Evolutionary conservation across 1,140 invertebrate genomes (phyloP).

Genomic region (Archegozetes longisetosus): DNA sequence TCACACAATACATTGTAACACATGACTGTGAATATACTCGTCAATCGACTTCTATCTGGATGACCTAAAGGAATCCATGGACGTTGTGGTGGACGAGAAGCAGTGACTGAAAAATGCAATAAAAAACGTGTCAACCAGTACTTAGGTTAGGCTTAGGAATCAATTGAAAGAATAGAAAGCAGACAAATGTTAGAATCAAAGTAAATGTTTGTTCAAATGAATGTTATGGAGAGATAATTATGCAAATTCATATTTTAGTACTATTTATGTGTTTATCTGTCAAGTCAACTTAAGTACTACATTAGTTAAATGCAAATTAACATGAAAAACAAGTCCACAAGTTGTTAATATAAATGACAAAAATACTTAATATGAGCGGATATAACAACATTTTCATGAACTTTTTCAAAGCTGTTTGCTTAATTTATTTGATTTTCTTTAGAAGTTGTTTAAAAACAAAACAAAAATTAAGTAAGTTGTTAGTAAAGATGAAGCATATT

Average conservation of each 20-base stretch:
- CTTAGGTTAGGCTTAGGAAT: too few species aligned
- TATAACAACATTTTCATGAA: neutral
- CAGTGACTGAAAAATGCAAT: constrained; percentile 60
- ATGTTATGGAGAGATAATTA: too few species aligned
- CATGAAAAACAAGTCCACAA: neutral
- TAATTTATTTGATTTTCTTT: neutral
- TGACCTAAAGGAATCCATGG: constrained; percentile 81
- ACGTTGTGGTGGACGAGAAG: constrained; percentile 67
- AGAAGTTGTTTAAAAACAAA: neutral
- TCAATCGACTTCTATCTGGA: constrained; percentile 61
- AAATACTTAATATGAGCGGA: too few species aligned
- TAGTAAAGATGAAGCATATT: too few species aligned
- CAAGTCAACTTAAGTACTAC: too few species aligned
- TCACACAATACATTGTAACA: constrained; percentile 99
- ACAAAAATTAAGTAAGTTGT: neutral
- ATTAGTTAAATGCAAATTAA: neutral
- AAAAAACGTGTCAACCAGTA: too few species aligned
- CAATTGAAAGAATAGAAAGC: too few species aligned
- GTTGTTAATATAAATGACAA: neutral
- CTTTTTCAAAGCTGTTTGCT: neutral
- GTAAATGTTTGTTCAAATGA: too few species aligned
- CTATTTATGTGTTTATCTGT: too few species aligned
- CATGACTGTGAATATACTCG: constrained; percentile 72
- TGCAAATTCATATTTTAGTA: too few species aligned
- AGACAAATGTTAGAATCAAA: constrained; percentile 1